A percentile compares a stretch with the other conserved stretches of the same genome.
Conservation (phyloP, 2,888 invertebrate species). For the Drosophila kambysellisi region DNA sequence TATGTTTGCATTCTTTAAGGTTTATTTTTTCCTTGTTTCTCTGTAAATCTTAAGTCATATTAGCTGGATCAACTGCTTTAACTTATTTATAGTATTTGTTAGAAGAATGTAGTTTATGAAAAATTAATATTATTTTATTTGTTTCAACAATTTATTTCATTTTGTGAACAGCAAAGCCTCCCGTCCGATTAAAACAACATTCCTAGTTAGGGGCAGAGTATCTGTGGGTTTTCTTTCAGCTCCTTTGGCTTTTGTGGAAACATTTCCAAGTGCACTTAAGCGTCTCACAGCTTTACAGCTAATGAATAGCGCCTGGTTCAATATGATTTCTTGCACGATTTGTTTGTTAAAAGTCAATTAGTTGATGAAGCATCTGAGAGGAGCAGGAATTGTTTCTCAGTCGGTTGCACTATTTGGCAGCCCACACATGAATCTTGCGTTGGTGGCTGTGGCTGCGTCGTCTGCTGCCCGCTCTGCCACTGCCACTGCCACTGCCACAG, state of each 20-base stretch:
- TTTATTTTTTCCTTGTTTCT: conserved; percentile 15
- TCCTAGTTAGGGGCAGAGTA: conserved; percentile 15
- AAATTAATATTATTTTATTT: background rate
- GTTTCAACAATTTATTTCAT: background rate
- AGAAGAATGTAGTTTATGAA: background rate
- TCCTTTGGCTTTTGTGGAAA: background rate
- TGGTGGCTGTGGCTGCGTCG: conserved; percentile 50
- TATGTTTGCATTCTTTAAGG: conserved; percentile 26
- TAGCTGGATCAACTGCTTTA: background rate
- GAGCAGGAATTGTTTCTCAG: conserved; percentile 23
- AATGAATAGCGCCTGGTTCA: conserved; percentile 73
- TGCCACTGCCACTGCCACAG: conserved; percentile 11
- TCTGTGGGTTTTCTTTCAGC: background rate
- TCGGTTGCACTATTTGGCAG: conserved; percentile 25
- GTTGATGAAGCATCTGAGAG: conserved; percentile 56
- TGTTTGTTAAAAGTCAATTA: conserved; percentile 81
- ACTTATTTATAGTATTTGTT: background rate
- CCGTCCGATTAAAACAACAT: too few relatives aligned
- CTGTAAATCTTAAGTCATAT: conserved; percentile 2
- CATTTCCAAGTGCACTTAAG: conserved; percentile 43
- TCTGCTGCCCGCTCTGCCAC: conserved; percentile 20
- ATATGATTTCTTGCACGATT: conserved; percentile 81
- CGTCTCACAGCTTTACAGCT: conserved; percentile 52
- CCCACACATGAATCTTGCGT: conserved; percentile 45
- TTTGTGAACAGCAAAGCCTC: background rate